These are phyloP conservation scores for Atherinomorus stipes DNA, from an alignment of 2,113 vertebrate species.

Conservation along the genomic window DNA sequence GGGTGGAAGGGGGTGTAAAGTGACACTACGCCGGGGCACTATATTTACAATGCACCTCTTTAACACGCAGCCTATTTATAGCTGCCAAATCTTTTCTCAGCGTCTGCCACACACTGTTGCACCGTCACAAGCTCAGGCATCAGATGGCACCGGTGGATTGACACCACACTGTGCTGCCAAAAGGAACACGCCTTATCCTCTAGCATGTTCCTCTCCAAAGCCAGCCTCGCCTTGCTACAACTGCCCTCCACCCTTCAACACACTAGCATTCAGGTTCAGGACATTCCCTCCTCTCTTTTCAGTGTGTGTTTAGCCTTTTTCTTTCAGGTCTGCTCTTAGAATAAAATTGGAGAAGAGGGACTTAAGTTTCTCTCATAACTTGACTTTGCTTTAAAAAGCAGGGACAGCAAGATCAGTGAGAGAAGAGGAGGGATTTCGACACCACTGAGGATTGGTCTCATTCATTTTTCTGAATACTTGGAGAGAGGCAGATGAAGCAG, in stretches of 20 bases:
- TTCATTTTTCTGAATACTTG: conserved; percentile 1
- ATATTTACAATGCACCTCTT: conserved; percentile 79
- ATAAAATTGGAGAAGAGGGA: conserved; percentile 41
- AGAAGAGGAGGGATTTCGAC: conserved; percentile 28
- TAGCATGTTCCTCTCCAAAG: conserved; percentile 60
- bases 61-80: conserved; percentile 79
- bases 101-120: conserved; percentile 62
- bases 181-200: conserved; percentile 75
- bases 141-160: conserved; percentile 73
- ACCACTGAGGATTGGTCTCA: conserved; percentile 9
- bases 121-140: conserved; percentile 76
- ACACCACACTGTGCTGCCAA: conserved; percentile 65
- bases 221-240: conserved; percentile 34
- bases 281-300: conserved; percentile 27
- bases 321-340: conserved; percentile 1
- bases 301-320: conserved; percentile 19
- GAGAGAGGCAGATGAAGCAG: background rate
- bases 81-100: conserved; percentile 79
- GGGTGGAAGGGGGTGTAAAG: conserved; percentile 66
- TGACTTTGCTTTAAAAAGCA: conserved; percentile 21
- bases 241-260: conserved; percentile 34
- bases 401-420: conserved; percentile 19
- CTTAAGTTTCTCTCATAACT: conserved; percentile 36
- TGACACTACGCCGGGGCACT: conserved; percentile 76
- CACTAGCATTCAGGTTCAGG: conserved; percentile 32